phyloP scores from a whole-genome alignment of 92 coral and sea anemone species.

The Porites divaricata region DNA sequence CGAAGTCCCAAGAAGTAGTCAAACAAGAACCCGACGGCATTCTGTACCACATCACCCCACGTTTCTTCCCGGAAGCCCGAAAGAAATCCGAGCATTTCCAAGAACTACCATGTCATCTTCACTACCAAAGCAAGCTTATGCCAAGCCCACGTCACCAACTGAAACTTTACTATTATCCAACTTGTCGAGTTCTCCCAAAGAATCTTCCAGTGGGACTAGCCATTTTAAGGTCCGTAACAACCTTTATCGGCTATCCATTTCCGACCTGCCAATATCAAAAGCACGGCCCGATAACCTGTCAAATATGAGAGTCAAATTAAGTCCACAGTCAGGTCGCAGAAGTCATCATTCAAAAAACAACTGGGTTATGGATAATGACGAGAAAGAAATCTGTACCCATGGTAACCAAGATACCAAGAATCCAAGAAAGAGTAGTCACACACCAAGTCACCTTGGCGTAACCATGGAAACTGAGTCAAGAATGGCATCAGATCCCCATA shows the following conservation, averaged over 20 bases:
- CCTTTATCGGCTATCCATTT: slow-evolving; percentile 33
- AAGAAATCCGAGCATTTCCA: slow-evolving; percentile 27
- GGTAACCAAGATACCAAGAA: background rate
- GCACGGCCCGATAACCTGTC: slow-evolving; percentile 30
- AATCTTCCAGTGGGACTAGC: background rate
- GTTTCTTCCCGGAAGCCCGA: slow-evolving; percentile 37
- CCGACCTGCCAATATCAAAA: slow-evolving; percentile 19
- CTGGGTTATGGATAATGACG: background rate
- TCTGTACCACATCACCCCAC: slow-evolving; percentile 46
- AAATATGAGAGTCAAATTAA: slow-evolving; percentile 7
- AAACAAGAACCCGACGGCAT: slow-evolving; percentile 31
- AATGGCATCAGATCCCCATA: slow-evolving; percentile 2
- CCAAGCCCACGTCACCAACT: background rate
- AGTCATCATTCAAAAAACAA: background rate
- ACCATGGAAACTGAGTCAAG: slow-evolving; percentile 11
- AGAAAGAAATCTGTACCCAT: background rate
- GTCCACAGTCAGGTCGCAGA: slow-evolving; percentile 34
- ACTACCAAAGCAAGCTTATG: slow-evolving; percentile 22
- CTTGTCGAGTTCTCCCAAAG: slow-evolving; percentile 15
- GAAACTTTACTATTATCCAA: background rate
- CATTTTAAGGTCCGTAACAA: slow-evolving; percentile 4
- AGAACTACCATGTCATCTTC: slow-evolving; percentile 22
- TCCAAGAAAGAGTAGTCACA: background rate
- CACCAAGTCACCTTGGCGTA: background rate
- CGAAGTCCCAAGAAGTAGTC: slow-evolving; percentile 24